Evolutionary conservation across 2,797 vertebrate species (phyloP).

Genomic region (Gila robusta): DNA sequence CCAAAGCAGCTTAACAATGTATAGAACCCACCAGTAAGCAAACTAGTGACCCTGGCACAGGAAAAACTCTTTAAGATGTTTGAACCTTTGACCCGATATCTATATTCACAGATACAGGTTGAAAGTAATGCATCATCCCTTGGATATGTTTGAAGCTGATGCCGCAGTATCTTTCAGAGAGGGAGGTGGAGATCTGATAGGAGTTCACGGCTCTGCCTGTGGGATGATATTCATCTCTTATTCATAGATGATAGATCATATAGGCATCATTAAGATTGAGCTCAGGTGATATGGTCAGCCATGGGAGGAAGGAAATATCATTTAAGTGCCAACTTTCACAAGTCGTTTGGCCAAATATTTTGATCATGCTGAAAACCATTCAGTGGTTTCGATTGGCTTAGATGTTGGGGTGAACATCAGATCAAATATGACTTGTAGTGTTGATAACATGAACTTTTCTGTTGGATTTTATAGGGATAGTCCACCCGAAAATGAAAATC

Average conservation of each 20-base stretch:
- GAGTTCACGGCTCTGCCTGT: constrained; percentile 33
- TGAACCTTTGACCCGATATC: constrained; percentile 9
- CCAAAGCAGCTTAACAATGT: too few relatives aligned
- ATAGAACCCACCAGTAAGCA: neutral
- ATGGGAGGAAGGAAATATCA: neutral
- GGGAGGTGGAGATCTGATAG: neutral
- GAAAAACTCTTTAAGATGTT: constrained; percentile 5
- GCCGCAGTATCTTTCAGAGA: neutral
- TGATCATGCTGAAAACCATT: neutral
- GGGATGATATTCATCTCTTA: constrained; percentile 30
- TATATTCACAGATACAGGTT: constrained; percentile 10
- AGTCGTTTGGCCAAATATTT: neutral
- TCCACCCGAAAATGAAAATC: neutral
- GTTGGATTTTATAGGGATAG: neutral
- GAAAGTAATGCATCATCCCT: constrained; percentile 22
- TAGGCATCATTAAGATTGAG: neutral
- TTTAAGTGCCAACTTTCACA: neutral
- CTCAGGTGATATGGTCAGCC: neutral
- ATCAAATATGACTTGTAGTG: neutral
- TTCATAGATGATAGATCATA: constrained; percentile 21
- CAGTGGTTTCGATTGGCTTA: neutral
- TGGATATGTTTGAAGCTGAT: constrained; percentile 20
- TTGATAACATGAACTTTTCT: neutral
- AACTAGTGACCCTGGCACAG: neutral
- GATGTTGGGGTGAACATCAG: neutral